Base-by-base conservation (phyloP, 2,797 vertebrate species). In the Dendrocincla tyrannina region DNA sequence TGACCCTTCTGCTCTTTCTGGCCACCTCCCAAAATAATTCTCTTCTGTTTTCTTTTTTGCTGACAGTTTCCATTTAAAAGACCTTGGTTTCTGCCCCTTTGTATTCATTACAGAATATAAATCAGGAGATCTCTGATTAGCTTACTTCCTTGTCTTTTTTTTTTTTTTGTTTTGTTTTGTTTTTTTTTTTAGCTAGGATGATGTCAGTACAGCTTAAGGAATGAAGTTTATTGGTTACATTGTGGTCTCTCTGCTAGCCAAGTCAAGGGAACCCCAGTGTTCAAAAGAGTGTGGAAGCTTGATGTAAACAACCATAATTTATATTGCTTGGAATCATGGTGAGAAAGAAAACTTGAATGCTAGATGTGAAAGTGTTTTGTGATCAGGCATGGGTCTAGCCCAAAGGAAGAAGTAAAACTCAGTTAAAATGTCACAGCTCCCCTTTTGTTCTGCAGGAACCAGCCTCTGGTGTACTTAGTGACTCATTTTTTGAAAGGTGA, bases 51-150 rank as follows among this genome's bases (percentile, higher is more conserved):
- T 95, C 66, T 90, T 90, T 96, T 95, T 90, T 91, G 83, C 93
- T 97, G 95, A 95, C 94, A 96, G 95, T 62, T 96, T 95, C 93
- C 88, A 95, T 93, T 93, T 91, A 93, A 91, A 95, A 94, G 94
- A 86, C 95, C 94, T 95, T 96, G 95, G 69, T 94, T 96, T 95
- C 85, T 97, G 79, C 76, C 80, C 91, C 93, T 95, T 94, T 97
- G 96, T 96, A 90, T 97, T 97, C 94, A 95, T 90, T 93, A 59
- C 93, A 94, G 93, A 95, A 88, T 88, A 95, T 97, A 97, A 97
- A 97, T 96, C 95, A 96, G 82, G 68, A 93, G 83, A 90, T 94
- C 85, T 95, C 93, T 3, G 88, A 96, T 95, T 95, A 96, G 91
- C 85, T 78, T 95, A 81, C 88, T 97, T 97, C 95, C 95, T 97